These are phyloP conservation scores for Drosophila fungiperda DNA, from an alignment of 2,888 invertebrate species.

Conservation along the genomic window DNA sequence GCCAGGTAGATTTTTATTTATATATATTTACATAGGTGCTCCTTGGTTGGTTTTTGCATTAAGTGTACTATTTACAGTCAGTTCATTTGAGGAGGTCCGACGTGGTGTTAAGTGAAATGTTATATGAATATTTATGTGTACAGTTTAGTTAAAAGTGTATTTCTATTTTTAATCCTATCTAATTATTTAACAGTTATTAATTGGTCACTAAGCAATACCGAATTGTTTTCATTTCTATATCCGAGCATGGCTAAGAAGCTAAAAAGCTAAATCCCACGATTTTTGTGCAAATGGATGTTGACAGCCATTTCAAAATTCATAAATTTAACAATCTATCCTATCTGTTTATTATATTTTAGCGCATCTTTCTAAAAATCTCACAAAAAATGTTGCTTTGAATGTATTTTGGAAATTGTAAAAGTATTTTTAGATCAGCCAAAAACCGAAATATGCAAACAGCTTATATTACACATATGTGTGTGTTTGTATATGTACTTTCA, in stretches of 20 bases:
- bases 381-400: constrained; percentile 33
- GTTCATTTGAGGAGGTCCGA: not conserved
- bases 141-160: constrained; percentile 21
- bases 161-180: constrained; percentile 7
- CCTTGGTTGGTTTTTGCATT: constrained; percentile 27
- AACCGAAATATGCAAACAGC: constrained; percentile 81
- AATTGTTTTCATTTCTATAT: not conserved
- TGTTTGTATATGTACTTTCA: constrained; percentile 11
- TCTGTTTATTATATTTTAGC: constrained; percentile 29
- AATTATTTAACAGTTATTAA: not conserved
- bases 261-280: not conserved
- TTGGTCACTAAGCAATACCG: not conserved
- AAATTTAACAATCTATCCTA: not conserved
- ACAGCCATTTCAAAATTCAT: not conserved
- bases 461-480: constrained; percentile 72
- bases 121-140: constrained; percentile 26
- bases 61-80: constrained; percentile 29
- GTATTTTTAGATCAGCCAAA: constrained; percentile 74
- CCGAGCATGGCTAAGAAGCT: not conserved
- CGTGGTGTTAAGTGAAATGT: constrained; percentile 68
- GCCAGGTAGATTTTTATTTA: constrained; percentile 28
- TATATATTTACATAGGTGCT: constrained; percentile 29
- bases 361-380: constrained; percentile 34
- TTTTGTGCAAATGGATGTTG: not conserved
- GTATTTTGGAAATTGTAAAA: constrained; percentile 73